Percentiles rank a stretch among this genome's conserved stretches.
phyloP scores from a whole-genome alignment of 2,888 invertebrate genomes.

The Hartigia nigra region DNA sequence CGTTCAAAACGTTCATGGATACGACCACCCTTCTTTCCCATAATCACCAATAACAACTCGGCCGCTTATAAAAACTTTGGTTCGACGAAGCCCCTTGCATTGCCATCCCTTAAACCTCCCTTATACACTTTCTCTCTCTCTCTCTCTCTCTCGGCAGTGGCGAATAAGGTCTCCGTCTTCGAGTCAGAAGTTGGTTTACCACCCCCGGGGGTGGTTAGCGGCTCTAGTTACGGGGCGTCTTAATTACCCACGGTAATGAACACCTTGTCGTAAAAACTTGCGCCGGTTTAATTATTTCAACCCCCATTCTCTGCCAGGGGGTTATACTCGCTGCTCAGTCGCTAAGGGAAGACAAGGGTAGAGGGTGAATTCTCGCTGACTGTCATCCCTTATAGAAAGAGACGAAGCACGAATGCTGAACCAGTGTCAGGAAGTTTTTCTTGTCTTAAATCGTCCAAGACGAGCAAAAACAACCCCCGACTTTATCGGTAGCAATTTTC shows the following conservation, averaged over 20 bases:
- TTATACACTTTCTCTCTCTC: conserved; percentile 20
- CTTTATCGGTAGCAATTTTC: background rate
- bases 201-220: conserved; percentile 63
- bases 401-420: background rate
- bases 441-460: background rate
- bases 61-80: conserved; percentile 57
- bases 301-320: conserved; percentile 27
- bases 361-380: background rate
- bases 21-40: conserved; percentile 34
- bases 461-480: background rate
- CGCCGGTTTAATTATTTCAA: conserved; percentile 65
- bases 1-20: background rate
- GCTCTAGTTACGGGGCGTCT: conserved; percentile 66
- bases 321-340: background rate
- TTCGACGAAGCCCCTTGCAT: conserved; percentile 19
- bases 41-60: conserved; percentile 61
- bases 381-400: background rate
- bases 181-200: conserved; percentile 64
- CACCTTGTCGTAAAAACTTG: conserved; percentile 67
- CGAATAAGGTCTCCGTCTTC: conserved; percentile 27
- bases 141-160: conserved; percentile 4
- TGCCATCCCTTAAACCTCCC: conserved; percentile 14
- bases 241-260: conserved; percentile 67
- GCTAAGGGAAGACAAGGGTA: background rate
- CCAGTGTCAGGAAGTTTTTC: conserved; percentile 7